These are phyloP conservation scores for Macrobrachium rosenbergii DNA, from an alignment of 1,140 invertebrate species.

Conservation along the genomic window DNA sequence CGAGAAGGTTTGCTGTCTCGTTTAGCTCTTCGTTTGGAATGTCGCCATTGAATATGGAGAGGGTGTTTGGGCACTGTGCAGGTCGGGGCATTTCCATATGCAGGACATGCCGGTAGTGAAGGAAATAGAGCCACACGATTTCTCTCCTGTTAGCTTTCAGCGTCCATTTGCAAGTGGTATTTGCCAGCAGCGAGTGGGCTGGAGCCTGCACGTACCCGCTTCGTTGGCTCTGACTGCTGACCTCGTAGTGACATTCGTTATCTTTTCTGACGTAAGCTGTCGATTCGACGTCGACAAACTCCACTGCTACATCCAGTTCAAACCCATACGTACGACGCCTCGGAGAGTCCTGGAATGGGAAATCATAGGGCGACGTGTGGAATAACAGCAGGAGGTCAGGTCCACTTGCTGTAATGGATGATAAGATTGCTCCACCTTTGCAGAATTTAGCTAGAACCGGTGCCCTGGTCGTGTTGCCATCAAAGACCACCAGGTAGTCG, in stretches of 20 bases:
- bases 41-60: constrained; percentile 58
- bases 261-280: constrained; percentile 59
- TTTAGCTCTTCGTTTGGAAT: not conserved
- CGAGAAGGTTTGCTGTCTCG: constrained; percentile 46
- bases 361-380: constrained; percentile 88
- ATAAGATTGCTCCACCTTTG: constrained; percentile 82
- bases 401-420: constrained; percentile 86
- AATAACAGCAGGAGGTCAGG: constrained; percentile 89
- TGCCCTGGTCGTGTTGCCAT: constrained; percentile 89
- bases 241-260: constrained; percentile 51
- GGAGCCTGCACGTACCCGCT: constrained; percentile 62
- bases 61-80: constrained; percentile 56
- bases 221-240: constrained; percentile 53
- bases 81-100: constrained; percentile 62
- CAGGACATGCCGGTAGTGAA: constrained; percentile 62
- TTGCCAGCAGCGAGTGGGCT: constrained; percentile 60
- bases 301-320: constrained; percentile 87
- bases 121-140: constrained; percentile 66
- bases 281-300: constrained; percentile 72
- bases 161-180: constrained; percentile 64
- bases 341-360: constrained; percentile 74
- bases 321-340: constrained; percentile 78
- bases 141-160: constrained; percentile 54
- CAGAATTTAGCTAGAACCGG: constrained; percentile 91
- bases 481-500: constrained; percentile 91